Base-by-base conservation (phyloP, 2,797 vertebrate genomes). In the Oryzias sinensis region DNA sequence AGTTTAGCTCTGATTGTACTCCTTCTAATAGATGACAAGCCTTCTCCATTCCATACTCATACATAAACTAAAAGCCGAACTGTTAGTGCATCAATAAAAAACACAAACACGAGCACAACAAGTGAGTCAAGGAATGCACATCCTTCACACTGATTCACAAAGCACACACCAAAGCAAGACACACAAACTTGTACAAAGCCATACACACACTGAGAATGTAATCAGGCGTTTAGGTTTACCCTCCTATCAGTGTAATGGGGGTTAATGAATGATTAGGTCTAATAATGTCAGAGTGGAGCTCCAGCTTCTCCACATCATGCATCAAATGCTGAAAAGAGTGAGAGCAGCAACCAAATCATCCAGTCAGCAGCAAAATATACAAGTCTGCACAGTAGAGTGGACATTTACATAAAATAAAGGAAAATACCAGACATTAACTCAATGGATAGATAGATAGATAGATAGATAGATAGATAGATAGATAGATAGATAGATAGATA, bases 1-100 rank as follows among this genome's bases (percentile, higher is more conserved):
- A 88, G 91, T 92, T 92, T 93, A 90, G 85, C 83, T 86, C 89
- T 88, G 88, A 92, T 91, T 91, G 90, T 91, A 83, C 87, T 88
- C 85, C 81, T 74, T 80, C 80, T 92, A 91, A 92, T 90, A 85
- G 91, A 90, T 89, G 88, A 89, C 88, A 84, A 87, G 84, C 80
- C 82, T 71, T 76, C 70, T 70, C 72, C 37, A 43, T 51, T 5
- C 27, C 74, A 58, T 6, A 22, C 55, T 25, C 44, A 17, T 44
- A 53, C 66, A 55, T 43, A 56, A 63, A 56, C 52, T 65, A 54
- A 65, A 24, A 68, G 42, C 69, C 1, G 51, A 14, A 54, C 58
- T 20, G 40, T 65, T 56, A 37, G 54, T 44, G 51, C 47, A 74
- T 72, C 59, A 54, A 60, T 50, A 76, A 9, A 9, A 56, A 71